A percentile compares a stretch with the other conserved stretches of the same genome.
Evolutionary conservation across 2,888 invertebrate species (phyloP).

Genomic region (Macaria notata): DNA sequence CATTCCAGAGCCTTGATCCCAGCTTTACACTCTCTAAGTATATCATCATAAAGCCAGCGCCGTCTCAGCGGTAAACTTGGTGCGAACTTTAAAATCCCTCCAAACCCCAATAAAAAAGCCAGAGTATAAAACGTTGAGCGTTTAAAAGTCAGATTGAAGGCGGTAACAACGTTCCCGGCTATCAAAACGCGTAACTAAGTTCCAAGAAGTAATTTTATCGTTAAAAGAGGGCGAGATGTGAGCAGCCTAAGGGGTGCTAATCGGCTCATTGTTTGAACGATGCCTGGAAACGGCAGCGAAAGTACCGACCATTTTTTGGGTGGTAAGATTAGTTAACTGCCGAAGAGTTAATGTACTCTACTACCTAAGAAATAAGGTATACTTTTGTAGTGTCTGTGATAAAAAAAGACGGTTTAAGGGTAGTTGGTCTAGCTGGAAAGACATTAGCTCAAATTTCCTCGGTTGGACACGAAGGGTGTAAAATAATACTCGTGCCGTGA

Average conservation of each 20-base stretch:
- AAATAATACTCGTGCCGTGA: conserved; percentile 20
- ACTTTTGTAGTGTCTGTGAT: background rate
- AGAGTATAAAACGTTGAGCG: conserved; percentile 11
- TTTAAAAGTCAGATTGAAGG: conserved; percentile 19
- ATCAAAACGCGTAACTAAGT: conserved; percentile 55
- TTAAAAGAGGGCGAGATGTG: conserved; percentile 48
- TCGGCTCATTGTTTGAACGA: conserved; percentile 58
- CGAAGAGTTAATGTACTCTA: background rate
- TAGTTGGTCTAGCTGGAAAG: conserved; percentile 1
- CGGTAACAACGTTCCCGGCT: conserved; percentile 40
- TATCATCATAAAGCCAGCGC: conserved; percentile 7
- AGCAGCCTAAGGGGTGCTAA: conserved; percentile 57
- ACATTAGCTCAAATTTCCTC: conserved; percentile 16
- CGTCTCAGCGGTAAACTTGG: conserved; percentile 3
- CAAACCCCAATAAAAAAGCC: conserved; percentile 18
- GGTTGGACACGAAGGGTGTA: conserved; percentile 21
- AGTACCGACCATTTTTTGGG: conserved; percentile 1
- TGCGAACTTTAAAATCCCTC: conserved; percentile 13
- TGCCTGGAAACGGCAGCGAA: conserved; percentile 45
- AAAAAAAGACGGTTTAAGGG: background rate
- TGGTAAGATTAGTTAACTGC: background rate
- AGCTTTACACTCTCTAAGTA: conserved; percentile 2
- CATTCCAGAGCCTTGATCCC: background rate
- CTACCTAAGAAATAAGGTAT: background rate
- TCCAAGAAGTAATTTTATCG: conserved; percentile 55